Evolutionary conservation across 2,797 vertebrate species (phyloP), one percentile per base, ranked within the genome.

Genomic region (Sus cebifrons): DNA sequence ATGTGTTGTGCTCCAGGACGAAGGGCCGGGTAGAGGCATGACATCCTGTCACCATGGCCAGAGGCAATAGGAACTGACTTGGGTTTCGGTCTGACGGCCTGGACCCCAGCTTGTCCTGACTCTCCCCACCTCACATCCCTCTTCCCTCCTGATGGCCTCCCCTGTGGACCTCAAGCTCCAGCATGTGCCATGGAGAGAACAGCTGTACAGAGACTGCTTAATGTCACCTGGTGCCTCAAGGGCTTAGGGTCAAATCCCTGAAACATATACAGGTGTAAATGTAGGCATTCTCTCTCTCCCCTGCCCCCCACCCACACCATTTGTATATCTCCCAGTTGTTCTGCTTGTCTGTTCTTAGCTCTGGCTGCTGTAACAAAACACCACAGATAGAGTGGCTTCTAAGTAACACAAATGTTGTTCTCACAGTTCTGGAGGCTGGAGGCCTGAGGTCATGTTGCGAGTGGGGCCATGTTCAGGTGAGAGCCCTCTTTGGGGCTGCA

Each of bases 111-210:
- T 32, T n/a, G 10, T 56, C 54, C 7, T 25, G 18, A 12, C 9
- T 40, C 3, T 70, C 3, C 74, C 15, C 7, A 0, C n/a, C 88
- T n/a, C 6, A 13, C 5, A 5, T 21, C 74, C 20, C 1, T 16
- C 21, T 67, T 52, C 27, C 70, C 3, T 49, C 84, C 58, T 15
- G 29, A 2, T 4, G 0, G 23, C 62, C 36, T 12, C 4, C 2
- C 2, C 36, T 13, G 7, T 3, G 23, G 67, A 17, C 11, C 27
- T 23, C 9, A 11, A 8, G 15, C 52, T 65, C 56, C 68, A 73
- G 94, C 15, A 4, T 15, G 20, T 7, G 18, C 18, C 7, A 0
- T 0, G 2, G 70, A 29, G 7, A 49, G 8, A 11, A 1, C 44
- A 27, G 64, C 17, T 8, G 9, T 25, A 2, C 23, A 15, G 78